A percentile compares a stretch with the other conserved stretches of the same genome.
These are phyloP conservation scores for Aldabrachelys gigantea DNA, from an alignment of 2,113 vertebrate species.

Conservation along the genomic window DNA sequence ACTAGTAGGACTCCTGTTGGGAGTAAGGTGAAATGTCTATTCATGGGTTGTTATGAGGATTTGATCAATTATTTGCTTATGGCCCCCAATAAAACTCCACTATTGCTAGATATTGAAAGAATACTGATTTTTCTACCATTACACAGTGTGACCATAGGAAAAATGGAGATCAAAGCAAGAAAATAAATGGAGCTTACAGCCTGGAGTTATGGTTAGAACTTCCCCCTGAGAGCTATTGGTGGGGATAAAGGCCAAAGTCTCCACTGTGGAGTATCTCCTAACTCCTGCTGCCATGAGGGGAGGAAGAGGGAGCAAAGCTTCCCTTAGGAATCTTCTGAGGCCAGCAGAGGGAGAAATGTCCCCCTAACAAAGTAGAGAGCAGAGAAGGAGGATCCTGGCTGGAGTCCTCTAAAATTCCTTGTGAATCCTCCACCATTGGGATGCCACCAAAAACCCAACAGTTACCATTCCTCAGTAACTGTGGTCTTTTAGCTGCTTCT, in stretches of 20 bases:
- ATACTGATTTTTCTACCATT: neutral
- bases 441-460: neutral
- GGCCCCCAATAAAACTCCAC: neutral
- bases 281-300: neutral
- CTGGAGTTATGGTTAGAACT: neutral
- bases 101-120: neutral
- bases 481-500: neutral
- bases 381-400: neutral
- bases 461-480: neutral
- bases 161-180: neutral
- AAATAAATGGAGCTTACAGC: neutral
- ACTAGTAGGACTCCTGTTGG: neutral
- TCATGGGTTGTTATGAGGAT: neutral
- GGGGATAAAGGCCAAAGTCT: neutral
- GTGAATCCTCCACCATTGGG: neutral
- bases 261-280: neutral
- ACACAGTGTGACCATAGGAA: neutral
- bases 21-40: neutral
- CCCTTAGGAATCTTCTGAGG: neutral
- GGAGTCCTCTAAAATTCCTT: neutral
- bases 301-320: neutral
- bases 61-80: neutral
- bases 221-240: neutral
- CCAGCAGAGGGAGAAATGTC: neutral
- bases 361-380: neutral